Base-by-base conservation (phyloP, 2,113 vertebrate species). In the Oncorhynchus mykiss region DNA sequence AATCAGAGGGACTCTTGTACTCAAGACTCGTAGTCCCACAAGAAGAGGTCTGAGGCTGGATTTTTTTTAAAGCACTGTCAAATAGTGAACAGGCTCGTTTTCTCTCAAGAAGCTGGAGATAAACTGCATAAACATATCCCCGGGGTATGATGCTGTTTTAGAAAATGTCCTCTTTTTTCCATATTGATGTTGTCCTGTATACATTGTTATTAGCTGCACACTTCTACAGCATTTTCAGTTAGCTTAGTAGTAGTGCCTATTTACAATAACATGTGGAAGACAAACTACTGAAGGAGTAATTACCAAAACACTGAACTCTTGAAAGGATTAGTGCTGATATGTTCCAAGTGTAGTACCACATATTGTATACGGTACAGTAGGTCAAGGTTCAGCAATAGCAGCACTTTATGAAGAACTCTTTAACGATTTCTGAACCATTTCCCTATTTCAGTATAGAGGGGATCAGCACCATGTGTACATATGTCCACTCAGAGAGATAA, bases 1-100 rank as follows among this genome's bases (percentile, higher is more conserved):
- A 4, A 31, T 85, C 75, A 86, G 82, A 86, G 67, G 68, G 75
- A 49, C 69, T 24, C 72, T 45, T 45, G 9, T 45, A 11, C 39
- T 29, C 22, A 72, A 74, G 16, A 12, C 83, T 82, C 74, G 81
- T 80, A 29, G 70, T 5, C 54, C 22, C 51, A 16, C 48, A 25
- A 34, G 49, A 67, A 11, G 2, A 16, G 57, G 48, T 62, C 66
- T 24, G 27, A 4, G 29, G 25, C 25, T 20, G 4, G 11, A 76
- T 27, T 60, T 31, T 31, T 27, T 60, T 31, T 31, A 76, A 54
- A 76, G 51, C 66, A 11, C 11, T 9, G 29, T 18, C 20, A 18
- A n/a, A 20, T 20, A 48, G 59, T 29, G 9, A 45, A 45, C 71
- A 62, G 66, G 81, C 60, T 78, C 2, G 9, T 45, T 45, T 45